Conservation (phyloP, 2,797 vertebrate genomes). For the Cyclura pinguis region DNA sequence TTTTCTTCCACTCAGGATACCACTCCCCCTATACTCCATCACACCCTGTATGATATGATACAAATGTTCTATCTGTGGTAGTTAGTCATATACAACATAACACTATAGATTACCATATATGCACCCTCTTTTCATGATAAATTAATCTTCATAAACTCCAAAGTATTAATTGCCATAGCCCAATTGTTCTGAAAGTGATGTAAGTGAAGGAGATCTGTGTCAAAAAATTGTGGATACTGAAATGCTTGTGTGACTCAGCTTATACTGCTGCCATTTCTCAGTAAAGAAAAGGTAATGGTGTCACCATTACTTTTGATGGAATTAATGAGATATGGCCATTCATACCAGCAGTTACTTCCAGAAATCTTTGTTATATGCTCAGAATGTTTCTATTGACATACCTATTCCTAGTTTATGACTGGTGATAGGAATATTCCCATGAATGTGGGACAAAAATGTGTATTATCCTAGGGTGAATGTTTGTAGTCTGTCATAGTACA, state of each 20-base stretch:
- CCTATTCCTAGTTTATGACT: not conserved
- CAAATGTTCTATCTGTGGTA: no score
- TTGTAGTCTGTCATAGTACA: not conserved
- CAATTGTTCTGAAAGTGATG: not conserved
- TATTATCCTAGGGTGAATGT: not conserved
- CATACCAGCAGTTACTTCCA: not conserved
- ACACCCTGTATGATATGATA: no score
- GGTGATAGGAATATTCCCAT: not conserved
- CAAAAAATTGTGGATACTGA: no score
- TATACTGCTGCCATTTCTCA: not conserved
- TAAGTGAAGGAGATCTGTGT: not conserved
- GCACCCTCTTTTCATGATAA: not conserved
- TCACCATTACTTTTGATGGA: not conserved
- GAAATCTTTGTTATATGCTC: no score
- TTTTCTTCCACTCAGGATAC: no score
- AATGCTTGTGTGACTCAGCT: not conserved
- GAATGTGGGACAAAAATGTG: not conserved
- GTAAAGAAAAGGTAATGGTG: not conserved
- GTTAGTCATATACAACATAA: no score
- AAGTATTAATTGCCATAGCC: not conserved
- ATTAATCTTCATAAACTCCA: not conserved
- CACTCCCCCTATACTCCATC: no score
- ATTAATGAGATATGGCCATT: not conserved
- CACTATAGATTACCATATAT: no score
- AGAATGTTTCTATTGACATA: not conserved